Evolutionary conservation across 2,797 vertebrate species (phyloP).

Genomic region (Aulostomus chinensis): DNA sequence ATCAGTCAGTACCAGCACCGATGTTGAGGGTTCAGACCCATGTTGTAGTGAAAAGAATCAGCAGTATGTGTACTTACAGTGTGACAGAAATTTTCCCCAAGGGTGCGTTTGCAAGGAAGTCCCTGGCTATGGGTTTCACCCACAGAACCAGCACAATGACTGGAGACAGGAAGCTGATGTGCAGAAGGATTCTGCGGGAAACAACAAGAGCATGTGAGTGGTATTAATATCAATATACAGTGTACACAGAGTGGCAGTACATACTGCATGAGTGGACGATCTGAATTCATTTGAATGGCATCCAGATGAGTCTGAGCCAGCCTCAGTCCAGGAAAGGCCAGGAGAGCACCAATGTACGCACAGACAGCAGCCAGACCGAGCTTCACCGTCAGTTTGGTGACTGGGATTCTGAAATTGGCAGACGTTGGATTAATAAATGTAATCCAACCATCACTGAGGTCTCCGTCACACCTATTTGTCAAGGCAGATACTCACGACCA

Average conservation of each 20-base stretch:
- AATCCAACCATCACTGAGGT: too few species aligned
- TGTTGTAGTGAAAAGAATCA: too few species aligned
- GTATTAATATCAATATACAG: too few species aligned
- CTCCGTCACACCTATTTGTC: too few species aligned
- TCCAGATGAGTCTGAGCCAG: slow-evolving; percentile 95
- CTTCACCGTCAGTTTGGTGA: slow-evolving; percentile 86
- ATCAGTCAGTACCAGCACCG: not conserved
- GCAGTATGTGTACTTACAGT: slow-evolving; percentile 80
- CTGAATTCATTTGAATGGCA: slow-evolving; percentile 83
- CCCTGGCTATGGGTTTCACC: slow-evolving; percentile 90
- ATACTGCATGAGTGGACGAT: slow-evolving; percentile 87
- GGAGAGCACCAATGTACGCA: slow-evolving; percentile 87
- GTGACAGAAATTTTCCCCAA: slow-evolving; percentile 83
- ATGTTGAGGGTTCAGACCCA: too few species aligned
- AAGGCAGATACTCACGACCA: slow-evolving; percentile 88
- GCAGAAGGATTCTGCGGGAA: slow-evolving; percentile 84
- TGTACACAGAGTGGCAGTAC: too few species aligned
- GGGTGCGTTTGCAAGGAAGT: slow-evolving; percentile 87
- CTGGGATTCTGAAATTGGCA: slow-evolving; percentile 80
- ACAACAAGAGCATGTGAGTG: too few species aligned
- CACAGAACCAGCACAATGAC: slow-evolving; percentile 87
- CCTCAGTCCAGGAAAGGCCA: slow-evolving; percentile 93
- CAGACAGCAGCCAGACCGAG: slow-evolving; percentile 86
- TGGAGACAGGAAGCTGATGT: slow-evolving; percentile 90
- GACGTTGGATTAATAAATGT: too few species aligned